Base-by-base conservation (phyloP, 2,113 vertebrate genomes). In the Stegostoma tigrinum region DNA sequence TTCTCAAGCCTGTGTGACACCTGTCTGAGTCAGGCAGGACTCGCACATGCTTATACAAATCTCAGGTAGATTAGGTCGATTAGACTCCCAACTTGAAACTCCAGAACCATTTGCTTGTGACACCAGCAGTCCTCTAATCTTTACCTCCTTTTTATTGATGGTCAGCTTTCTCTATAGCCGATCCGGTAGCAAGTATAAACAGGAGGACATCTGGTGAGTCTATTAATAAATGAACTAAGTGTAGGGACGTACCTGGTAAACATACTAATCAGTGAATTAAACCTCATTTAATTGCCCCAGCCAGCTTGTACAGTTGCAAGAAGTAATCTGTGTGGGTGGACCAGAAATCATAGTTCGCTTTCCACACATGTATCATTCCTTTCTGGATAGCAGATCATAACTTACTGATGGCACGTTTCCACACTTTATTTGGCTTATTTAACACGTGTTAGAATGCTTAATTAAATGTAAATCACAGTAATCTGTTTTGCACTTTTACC, bases 341-440 rank as follows among this genome's bases (percentile, higher is more conserved):
- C 4, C 61, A 91, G 30, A 38, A n/a, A 66, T 34, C 38, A 91
- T 38, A 90, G 10, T 17, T 5, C 34, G 48, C 34, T 1, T 38
- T 17, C 34, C 55, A 91, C 61, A 38, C n/a, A 91, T 91, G 87
- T 91, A 66, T 91, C 64, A 38, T 64, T 91, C 89, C 34, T 23
- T 91, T 38, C 61, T 91, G 89, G 30, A 7, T 66, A 38, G 30
- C 61, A 91, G 61, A 90, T 91, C 61, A 34, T 91, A 64, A 66
- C 66, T 91, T 91, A 38, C 64, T 66, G 55, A 91, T 91, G 89
- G 89, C 89, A n/a, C 8, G 89, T 91, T 91, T 91, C 89, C 61
- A 91, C 23, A 17, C 21, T 66, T 91, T 64, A 91, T 38, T 23
- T 66, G 89, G 61, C n/a, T 91, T 66, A 42, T 91, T 91, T 91